Evolutionary conservation across 2,113 vertebrate species (phyloP).

Genomic region (Rana temporaria): DNA sequence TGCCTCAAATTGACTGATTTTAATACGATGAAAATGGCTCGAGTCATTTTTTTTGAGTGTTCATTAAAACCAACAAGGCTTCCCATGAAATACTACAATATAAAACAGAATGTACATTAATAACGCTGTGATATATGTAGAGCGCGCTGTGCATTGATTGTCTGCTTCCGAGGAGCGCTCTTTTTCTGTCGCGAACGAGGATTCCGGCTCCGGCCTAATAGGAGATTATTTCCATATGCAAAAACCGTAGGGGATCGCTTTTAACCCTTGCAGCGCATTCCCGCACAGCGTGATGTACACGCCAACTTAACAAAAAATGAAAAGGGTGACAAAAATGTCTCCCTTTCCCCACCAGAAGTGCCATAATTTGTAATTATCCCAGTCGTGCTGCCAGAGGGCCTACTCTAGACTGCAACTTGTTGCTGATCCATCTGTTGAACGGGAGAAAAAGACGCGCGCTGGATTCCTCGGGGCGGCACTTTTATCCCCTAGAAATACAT

Average conservation of each 20-base stretch:
- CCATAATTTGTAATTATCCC: constrained; percentile 40
- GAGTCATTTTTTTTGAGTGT: constrained; percentile 81
- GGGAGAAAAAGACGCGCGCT: background rate
- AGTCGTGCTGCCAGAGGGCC: constrained; percentile 25
- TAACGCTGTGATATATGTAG: constrained; percentile 78
- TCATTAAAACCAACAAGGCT: constrained; percentile 81
- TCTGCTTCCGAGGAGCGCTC: constrained; percentile 58
- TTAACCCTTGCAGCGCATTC: constrained; percentile 23
- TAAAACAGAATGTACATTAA: constrained; percentile 82
- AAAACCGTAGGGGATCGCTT: background rate
- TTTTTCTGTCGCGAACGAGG: constrained; percentile 61
- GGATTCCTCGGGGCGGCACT: constrained; percentile 26
- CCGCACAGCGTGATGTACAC: background rate
- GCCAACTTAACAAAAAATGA: constrained; percentile 7
- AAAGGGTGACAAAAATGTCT: constrained; percentile 7
- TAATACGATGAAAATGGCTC: constrained; percentile 80
- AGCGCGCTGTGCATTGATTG: constrained; percentile 73
- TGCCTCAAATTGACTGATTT: constrained; percentile 84
- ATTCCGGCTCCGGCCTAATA: constrained; percentile 46
- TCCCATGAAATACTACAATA: constrained; percentile 83
- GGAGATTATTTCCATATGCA: constrained; percentile 24
- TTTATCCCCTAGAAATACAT: constrained; percentile 25
- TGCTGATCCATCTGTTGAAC: constrained; percentile 41
- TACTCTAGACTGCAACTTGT: constrained; percentile 23
- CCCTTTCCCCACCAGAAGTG: constrained; percentile 12